Conservation (phyloP, 92 coral and sea anemone species). For the Phenganax subtilis region DNA sequence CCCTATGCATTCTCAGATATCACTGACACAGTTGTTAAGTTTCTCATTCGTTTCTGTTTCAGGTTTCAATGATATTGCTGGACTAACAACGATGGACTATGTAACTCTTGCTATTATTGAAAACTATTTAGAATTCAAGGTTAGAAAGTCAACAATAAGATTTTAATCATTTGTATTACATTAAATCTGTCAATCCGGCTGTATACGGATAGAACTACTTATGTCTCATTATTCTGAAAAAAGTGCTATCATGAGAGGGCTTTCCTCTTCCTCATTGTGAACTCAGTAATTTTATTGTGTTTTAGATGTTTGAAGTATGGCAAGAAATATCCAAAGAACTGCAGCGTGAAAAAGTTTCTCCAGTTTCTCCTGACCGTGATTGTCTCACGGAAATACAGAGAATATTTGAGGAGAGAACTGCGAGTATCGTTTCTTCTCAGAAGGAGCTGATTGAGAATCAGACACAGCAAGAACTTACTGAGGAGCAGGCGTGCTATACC, state of each 20-base stretch:
- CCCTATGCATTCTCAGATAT: too few species aligned
- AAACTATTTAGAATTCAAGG: constrained; percentile 92
- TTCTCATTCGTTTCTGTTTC: background rate
- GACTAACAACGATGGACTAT: constrained; percentile 76
- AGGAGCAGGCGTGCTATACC: constrained; percentile 77
- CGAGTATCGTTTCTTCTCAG: constrained; percentile 63
- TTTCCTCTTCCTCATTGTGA: too few species aligned
- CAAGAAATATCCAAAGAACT: constrained; percentile 68
- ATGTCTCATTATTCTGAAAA: background rate
- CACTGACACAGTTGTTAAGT: background rate
- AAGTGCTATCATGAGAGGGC: too few species aligned
- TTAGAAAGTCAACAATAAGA: background rate
- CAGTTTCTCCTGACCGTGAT: constrained; percentile 83
- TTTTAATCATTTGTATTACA: background rate
- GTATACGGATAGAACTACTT: too few species aligned
- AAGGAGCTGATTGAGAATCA: constrained; percentile 67
- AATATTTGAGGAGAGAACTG: constrained; percentile 72
- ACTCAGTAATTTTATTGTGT: background rate
- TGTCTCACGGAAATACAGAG: constrained; percentile 74
- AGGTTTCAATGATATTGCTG: constrained; percentile 96
- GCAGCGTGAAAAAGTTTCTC: constrained; percentile 82
- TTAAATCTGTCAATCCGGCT: too few species aligned
- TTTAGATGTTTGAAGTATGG: constrained; percentile 89
- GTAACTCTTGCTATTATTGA: constrained; percentile 87
- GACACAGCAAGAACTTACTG: constrained; percentile 68